Evolutionary conservation across 2,113 vertebrate species (phyloP).

Genomic region (Hydropotes inermis): DNA sequence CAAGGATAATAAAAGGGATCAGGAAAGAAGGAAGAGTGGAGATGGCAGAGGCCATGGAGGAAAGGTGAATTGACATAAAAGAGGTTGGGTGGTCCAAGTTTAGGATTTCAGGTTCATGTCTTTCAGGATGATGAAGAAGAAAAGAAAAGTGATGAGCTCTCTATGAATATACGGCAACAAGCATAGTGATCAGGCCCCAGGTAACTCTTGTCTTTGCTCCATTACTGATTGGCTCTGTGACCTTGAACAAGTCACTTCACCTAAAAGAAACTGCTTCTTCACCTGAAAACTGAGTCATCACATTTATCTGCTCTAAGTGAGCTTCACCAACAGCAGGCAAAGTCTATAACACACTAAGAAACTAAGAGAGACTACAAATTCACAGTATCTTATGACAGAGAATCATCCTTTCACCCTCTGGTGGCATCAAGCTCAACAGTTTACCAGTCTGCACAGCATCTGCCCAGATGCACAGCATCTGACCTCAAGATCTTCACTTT

Average conservation of each 20-base stretch:
- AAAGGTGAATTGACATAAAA: background rate
- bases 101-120: background rate
- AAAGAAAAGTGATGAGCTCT: background rate
- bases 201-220: too few relatives aligned
- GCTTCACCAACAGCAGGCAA: accelerated
- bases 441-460: background rate
- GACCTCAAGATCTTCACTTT: background rate
- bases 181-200: background rate
- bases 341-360: accelerated
- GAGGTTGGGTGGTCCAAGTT: background rate
- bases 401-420: too few relatives aligned
- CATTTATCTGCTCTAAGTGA: accelerated
- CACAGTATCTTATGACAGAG: background rate
- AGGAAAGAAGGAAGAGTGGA: background rate
- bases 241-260: background rate
- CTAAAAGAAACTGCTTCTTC: background rate
- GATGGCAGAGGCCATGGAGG: background rate
- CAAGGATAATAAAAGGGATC: background rate
- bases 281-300: background rate
- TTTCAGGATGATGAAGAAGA: background rate
- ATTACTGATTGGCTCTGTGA: background rate
- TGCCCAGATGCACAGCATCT: background rate
- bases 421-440: background rate
- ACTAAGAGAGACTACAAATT: too few relatives aligned
- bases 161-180: background rate